phyloP scores from a whole-genome alignment of 2,113 vertebrate species.

The Macrotus californicus region DNA sequence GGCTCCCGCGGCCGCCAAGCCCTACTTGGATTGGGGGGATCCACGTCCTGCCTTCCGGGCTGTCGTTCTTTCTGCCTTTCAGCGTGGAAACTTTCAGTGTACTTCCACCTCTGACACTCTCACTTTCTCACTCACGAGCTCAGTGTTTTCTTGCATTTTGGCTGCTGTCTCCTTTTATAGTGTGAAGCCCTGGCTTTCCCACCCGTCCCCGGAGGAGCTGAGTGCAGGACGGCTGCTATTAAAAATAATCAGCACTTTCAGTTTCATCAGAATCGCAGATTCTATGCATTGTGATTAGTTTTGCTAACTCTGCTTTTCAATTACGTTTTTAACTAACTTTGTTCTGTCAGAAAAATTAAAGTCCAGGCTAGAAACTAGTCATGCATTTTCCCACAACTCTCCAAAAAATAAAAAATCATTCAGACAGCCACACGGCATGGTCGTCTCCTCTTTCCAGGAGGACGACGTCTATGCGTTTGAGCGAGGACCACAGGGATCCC shows the following conservation, averaged over 20 bases:
- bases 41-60: not conserved
- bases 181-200: not conserved
- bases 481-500: not conserved
- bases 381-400: not conserved
- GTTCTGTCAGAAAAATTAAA: not conserved
- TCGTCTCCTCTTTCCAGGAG: not conserved
- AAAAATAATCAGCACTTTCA: not conserved
- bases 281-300: not conserved
- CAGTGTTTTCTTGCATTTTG: not conserved
- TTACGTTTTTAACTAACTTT: not conserved
- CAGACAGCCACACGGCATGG: not conserved
- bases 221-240: accelerated
- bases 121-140: not conserved
- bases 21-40: accelerated
- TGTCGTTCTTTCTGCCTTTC: not conserved
- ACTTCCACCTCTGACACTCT: not conserved
- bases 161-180: not conserved
- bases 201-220: not conserved
- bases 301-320: not conserved
- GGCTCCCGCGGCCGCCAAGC: not conserved
- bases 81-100: not conserved
- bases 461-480: accelerated
- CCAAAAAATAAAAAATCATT: not conserved
- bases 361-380: not conserved
- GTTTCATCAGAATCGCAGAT: not conserved